These are phyloP conservation scores for Glaucidium brasilianum DNA, from an alignment of 2,113 vertebrate species.

Conservation along the genomic window DNA sequence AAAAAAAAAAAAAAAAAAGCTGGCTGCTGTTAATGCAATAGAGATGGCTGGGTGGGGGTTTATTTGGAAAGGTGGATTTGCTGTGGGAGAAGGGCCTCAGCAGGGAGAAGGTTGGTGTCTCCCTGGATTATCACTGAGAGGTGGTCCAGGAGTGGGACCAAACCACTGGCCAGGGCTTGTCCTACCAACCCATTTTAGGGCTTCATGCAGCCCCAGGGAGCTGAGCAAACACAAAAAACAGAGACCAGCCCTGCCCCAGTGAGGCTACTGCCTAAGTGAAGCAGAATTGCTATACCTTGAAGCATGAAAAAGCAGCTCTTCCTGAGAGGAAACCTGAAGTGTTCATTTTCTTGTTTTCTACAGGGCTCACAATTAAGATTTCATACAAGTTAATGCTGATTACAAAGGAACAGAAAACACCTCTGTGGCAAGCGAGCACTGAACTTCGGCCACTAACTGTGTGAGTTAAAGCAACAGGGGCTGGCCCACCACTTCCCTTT, in stretches of 20 bases:
- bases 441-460: slow-evolving; percentile 59
- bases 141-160: background rate
- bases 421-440: background rate
- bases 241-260: background rate
- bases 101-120: background rate
- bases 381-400: slow-evolving; percentile 37
- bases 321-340: background rate
- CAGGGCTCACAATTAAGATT: slow-evolving; percentile 35
- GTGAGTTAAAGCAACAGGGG: slow-evolving; percentile 50
- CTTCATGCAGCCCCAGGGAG: accelerated
- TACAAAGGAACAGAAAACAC: background rate
- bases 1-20: background rate
- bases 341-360: background rate
- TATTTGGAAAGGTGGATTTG: background rate
- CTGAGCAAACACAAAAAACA: background rate
- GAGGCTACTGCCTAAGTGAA: background rate
- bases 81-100: background rate
- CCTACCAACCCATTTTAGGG: accelerated
- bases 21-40: background rate
- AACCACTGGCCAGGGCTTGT: accelerated
- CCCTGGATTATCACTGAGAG: background rate
- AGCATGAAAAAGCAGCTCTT: background rate
- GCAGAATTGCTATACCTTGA: background rate
- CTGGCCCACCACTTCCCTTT: background rate
- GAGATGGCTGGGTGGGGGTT: background rate